Conservation (phyloP, 2,113 vertebrate genomes). For the Proteles cristata region DNA sequence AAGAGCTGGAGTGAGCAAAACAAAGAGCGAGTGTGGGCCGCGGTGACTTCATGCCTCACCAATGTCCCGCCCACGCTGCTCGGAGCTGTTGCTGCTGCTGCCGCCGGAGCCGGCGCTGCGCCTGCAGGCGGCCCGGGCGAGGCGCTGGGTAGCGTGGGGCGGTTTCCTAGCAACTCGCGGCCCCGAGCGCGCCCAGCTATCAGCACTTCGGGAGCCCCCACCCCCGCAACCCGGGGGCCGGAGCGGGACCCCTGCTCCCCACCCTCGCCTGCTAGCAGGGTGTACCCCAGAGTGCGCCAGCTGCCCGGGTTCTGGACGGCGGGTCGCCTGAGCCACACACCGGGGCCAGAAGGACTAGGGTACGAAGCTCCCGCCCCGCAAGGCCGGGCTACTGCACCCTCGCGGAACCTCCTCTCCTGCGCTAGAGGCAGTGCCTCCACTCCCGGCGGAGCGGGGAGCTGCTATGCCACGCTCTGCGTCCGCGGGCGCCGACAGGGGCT, state of each 20-base stretch:
- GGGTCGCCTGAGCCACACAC: neutral
- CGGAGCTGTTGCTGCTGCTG: slow-evolving; percentile 32
- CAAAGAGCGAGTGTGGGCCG: slow-evolving; percentile 78
- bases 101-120: slow-evolving; percentile 25
- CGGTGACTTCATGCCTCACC: slow-evolving; percentile 83
- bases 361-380: slow-evolving; percentile 52
- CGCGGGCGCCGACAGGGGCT: neutral
- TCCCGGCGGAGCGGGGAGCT: neutral
- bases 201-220: neutral
- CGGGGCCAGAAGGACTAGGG: slow-evolving; percentile 42
- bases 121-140: neutral
- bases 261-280: neutral
- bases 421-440: neutral
- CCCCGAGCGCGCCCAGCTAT: neutral
- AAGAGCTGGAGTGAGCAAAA: slow-evolving; percentile 76
- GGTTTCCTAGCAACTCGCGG: slow-evolving; percentile 83
- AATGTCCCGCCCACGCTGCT: slow-evolving; percentile 84
- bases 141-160: slow-evolving; percentile 69
- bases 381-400: slow-evolving; percentile 35
- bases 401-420: neutral
- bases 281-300: slow-evolving; percentile 7
- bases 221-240: neutral
- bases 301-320: slow-evolving; percentile 35
- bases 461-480: neutral
- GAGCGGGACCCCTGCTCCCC: slow-evolving; percentile 12